Percentiles rank a stretch among this genome's conserved stretches.
phyloP scores from a whole-genome alignment of 2,113 vertebrate species.

The Micronycteris hirsuta region DNA sequence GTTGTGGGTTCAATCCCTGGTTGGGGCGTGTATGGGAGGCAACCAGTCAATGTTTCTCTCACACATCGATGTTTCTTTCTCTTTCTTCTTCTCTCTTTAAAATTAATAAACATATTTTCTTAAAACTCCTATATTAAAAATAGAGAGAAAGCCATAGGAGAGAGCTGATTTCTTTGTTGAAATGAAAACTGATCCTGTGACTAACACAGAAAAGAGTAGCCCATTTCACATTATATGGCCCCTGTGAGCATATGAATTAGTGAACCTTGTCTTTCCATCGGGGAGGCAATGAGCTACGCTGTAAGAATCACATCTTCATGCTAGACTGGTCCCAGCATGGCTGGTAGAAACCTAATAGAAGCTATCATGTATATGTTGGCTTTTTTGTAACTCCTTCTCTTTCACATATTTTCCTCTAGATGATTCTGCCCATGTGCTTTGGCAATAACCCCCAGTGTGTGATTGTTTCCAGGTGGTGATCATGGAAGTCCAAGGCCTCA shows the following conservation, averaged over 20 bases:
- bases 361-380: no score
- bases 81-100: no score
- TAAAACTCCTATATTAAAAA: no score
- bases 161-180: not conserved
- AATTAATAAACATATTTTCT: no score
- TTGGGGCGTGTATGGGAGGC: no score
- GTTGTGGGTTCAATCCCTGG: no score
- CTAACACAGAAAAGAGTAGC: not conserved
- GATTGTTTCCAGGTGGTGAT: constrained; percentile 90
- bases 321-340: not conserved
- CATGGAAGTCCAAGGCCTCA: constrained; percentile 97
- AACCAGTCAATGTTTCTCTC: no score
- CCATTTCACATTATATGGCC: not conserved
- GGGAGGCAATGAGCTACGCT: not conserved
- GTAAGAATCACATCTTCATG: not conserved
- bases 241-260: not conserved
- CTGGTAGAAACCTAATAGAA: not conserved
- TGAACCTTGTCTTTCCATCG: not conserved
- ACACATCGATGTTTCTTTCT: no score
- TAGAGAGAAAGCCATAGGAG: not conserved
- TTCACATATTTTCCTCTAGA: not conserved
- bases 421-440: no score
- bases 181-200: not conserved
- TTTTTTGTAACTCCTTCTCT: not conserved
- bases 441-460: not conserved